Conservation (phyloP, 2,797 vertebrate genomes). For the Clamator glandarius region DNA sequence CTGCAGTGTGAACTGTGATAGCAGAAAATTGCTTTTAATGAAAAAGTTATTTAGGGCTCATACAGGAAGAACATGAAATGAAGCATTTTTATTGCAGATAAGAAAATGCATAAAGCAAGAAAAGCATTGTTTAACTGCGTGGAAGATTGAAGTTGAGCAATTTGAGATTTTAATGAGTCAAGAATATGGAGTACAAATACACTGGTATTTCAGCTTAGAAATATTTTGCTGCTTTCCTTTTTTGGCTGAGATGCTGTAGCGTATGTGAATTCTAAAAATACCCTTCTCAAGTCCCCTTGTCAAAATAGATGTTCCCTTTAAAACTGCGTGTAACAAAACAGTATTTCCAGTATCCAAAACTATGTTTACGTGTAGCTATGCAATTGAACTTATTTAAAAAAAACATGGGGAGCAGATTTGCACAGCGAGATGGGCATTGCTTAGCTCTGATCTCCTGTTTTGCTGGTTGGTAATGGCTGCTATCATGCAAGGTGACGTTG, state of each 20-base stretch:
- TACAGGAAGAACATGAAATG: not conserved
- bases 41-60: conserved; percentile 36
- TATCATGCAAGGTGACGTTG: fast-evolving
- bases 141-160: conserved; percentile 38
- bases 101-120: conserved; percentile 17
- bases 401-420: not conserved
- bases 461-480: not conserved
- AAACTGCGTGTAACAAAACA: not conserved
- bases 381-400: not conserved
- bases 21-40: conserved; percentile 41
- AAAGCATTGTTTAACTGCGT: conserved; percentile 38
- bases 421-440: not conserved
- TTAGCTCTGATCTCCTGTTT: not conserved
- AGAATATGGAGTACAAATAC: conserved; percentile 26
- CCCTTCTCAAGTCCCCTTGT: not conserved
- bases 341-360: not conserved
- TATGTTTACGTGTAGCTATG: fast-evolving
- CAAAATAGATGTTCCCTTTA: conserved; percentile 29
- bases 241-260: conserved; percentile 23
- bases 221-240: conserved; percentile 34
- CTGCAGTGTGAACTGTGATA: not conserved
- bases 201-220: conserved; percentile 34
- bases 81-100: conserved; percentile 34
- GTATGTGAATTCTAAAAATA: conserved; percentile 61
- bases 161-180: conserved; percentile 58